phyloP scores from a whole-genome alignment of 2,888 invertebrate genomes.

The Cosmorhoe ocellata region DNA sequence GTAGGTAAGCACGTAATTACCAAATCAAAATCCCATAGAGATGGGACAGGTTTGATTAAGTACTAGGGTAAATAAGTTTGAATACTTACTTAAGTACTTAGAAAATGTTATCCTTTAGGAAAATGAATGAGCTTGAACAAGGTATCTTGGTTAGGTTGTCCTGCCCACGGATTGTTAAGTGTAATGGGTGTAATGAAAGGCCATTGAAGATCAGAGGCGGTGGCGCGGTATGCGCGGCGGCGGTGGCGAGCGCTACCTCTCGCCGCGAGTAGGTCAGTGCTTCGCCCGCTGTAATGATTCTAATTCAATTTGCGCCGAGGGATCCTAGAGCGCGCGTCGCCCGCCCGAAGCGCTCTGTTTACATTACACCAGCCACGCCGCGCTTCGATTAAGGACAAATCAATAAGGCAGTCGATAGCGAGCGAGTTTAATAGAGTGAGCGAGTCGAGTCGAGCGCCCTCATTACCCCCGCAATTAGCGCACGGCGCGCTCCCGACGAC shows the following conservation, averaged over 20 bases:
- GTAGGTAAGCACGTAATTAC: too few relatives aligned
- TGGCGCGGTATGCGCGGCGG: constrained; percentile 27
- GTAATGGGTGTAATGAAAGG: constrained; percentile 37
- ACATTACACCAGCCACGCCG: constrained; percentile 61
- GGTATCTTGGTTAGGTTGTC: constrained; percentile 30
- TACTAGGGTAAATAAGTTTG: too few relatives aligned
- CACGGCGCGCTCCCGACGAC: constrained; percentile 77
- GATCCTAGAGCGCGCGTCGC: constrained; percentile 45
- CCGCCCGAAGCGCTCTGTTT: constrained; percentile 61
- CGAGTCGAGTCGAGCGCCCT: constrained; percentile 79
- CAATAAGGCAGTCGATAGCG: constrained; percentile 81
- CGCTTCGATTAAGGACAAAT: constrained; percentile 78
- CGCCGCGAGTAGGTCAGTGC: constrained; percentile 39
- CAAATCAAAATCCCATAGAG: too few relatives aligned
- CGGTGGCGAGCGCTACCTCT: constrained; percentile 28
- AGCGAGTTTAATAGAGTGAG: constrained; percentile 81
- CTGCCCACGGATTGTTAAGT: constrained; percentile 29
- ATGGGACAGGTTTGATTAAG: too few relatives aligned
- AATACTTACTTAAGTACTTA: too few relatives aligned
- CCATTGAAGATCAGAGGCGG: constrained; percentile 36
- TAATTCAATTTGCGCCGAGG: constrained; percentile 69
- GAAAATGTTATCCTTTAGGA: constrained; percentile 7
- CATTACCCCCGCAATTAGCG: constrained; percentile 83
- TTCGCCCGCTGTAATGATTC: constrained; percentile 60
- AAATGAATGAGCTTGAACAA: constrained; percentile 20